Evolutionary conservation across 2,888 invertebrate species (phyloP), one percentile per base, ranked within the genome.

Genomic region (Ariolimax columbianus): DNA sequence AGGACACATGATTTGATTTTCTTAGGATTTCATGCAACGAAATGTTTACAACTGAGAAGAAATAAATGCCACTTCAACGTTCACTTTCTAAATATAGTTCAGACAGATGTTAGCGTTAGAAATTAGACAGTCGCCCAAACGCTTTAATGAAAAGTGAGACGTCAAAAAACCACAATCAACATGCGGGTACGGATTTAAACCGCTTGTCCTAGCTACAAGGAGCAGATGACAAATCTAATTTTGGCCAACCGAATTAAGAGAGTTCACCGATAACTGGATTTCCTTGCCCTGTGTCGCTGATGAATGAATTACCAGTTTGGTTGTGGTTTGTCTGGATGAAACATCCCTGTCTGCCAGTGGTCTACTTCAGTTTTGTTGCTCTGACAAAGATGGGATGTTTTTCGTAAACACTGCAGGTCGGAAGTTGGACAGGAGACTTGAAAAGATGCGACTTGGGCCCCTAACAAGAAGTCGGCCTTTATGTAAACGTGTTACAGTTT

Each of bases 201-300:
- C 23, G 43, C 43, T 73, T 47, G 73, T 47, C 73, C 73, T 43
- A 30, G 19, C 43, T 47, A 47, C 47, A n/a, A 47, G 47, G 43
- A 30, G 73, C 47, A 75, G 47, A 75, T 75, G 73, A 75, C 73
- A 75, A 75, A 75, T 75, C 47, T 14, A 75, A 75, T 75, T 75
- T 14, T 38, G 47, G 47, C 7, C 43, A 75, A 75, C 30, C 38
- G 47, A 75, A 75, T 75, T 43, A 75, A 75, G 73, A 75, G 73
- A 75, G 73, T 47, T 75, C n/a, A 11, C 73, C 23, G 73, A n/a
- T 75, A 75, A 75, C 73, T 75, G 47, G 73, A 75, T 75, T 75
- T 43, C 19, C 73, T 30, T 23, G 4, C 30, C 73, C 43, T 11
- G 47, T n/a, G 73, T 75, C 47, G 14, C 4, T 75, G 47, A 47